Percentiles rank a stretch among this genome's conserved stretches.
phyloP scores from a whole-genome alignment of 2,888 invertebrate genomes.

The Polyommatus iphigenia region DNA sequence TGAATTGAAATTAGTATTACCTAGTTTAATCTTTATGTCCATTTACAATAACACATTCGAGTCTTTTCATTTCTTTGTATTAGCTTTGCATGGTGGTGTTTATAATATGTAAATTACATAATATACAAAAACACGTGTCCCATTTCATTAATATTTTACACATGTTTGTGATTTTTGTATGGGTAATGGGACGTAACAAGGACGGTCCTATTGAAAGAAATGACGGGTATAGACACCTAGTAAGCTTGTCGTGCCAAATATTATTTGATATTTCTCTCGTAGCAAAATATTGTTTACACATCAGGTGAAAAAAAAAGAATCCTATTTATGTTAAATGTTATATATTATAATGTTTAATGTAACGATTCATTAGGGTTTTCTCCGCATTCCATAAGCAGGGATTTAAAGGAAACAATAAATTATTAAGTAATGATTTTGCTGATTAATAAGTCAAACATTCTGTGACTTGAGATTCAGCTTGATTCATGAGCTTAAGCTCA shows the following conservation, averaged over 20 bases:
- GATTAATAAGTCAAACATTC: background rate
- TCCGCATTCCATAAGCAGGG: no score
- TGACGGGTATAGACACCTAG: background rate
- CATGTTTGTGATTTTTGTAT: background rate
- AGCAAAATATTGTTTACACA: no score
- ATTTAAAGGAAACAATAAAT: no score
- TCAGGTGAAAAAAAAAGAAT: background rate
- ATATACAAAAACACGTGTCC: constrained; percentile 12
- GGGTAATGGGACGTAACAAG: background rate
- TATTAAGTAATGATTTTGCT: no score
- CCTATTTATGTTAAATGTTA: no score
- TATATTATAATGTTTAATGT: no score
- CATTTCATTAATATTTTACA: background rate
- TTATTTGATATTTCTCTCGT: background rate
- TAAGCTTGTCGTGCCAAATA: background rate
- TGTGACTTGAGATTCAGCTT: background rate
- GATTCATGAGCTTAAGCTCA: no score
- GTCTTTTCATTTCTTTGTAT: background rate
- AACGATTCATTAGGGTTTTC: no score
- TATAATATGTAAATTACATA: background rate
- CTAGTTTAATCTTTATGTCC: background rate
- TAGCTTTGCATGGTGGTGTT: background rate
- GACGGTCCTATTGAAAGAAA: background rate
- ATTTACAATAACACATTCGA: background rate
- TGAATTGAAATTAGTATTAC: no score